Conservation (phyloP, 2,113 vertebrate genomes). For the Leptobrachium ailaonicum region DNA sequence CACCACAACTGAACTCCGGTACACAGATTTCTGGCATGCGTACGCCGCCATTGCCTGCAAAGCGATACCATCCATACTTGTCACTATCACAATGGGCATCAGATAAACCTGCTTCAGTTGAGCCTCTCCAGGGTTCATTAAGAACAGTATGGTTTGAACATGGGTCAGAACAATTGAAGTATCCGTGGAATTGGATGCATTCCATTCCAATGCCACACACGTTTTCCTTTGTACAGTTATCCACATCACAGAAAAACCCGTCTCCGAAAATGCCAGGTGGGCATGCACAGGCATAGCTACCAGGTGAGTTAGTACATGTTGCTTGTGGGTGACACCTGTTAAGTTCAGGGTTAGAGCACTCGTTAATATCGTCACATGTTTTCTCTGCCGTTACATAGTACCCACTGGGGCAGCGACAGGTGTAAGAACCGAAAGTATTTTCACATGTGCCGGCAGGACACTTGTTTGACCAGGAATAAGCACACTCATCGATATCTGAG, state of each 20-base stretch:
- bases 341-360: conserved; percentile 19
- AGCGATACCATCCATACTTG: conserved; percentile 56
- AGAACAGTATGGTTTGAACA: conserved; percentile 51
- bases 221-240: fast-evolving
- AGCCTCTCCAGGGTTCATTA: conserved; percentile 52
- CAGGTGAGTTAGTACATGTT: conserved; percentile 48
- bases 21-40: conserved; percentile 53
- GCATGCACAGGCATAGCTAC: conserved; percentile 54
- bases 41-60: conserved; percentile 52
- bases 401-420: conserved; percentile 12
- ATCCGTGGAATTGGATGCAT: conserved; percentile 9
- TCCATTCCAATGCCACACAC: not conserved
- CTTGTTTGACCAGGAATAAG: not conserved
- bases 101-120: fast-evolving
- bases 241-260: conserved; percentile 38
- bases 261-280: conserved; percentile 48
- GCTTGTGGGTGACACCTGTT: conserved; percentile 52
- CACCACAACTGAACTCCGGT: not conserved
- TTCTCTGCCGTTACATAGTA: not conserved
- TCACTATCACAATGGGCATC: fast-evolving
- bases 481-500: conserved; percentile 52
- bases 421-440: conserved; percentile 46
- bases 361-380: conserved; percentile 51
- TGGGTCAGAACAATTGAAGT: conserved; percentile 50
- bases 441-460: conserved; percentile 37